Base-by-base conservation (phyloP, 2,888 invertebrate species). In the Philonicus albiceps region DNA sequence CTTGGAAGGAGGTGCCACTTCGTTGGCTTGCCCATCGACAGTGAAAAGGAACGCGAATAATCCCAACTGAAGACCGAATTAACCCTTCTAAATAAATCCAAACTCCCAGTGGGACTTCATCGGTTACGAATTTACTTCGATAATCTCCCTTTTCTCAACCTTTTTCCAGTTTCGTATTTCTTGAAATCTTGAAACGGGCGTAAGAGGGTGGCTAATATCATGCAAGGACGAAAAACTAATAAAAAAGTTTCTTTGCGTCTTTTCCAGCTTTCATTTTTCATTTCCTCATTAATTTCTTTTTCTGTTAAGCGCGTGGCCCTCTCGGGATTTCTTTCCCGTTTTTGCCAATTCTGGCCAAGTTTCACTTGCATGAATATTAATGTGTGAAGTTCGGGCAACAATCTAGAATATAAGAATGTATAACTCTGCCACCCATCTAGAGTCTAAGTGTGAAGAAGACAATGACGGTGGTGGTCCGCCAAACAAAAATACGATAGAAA, bases 291-390 rank as follows among this genome's bases (percentile, higher is more conserved):
- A 76, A 76, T 76, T 76, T 43, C 43, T 76, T 76, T 40, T 37
- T 76, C 37, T 76, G 34, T 76, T 76, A 76, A 76, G 37, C 40
- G 76, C 19, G 37, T 74, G n/a, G 34, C 74, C 37, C 74, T 74
- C 64, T 27, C 64, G 74, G 76, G 76, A 43, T 27, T 40, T 76
- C 40, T 40, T 76, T n/a, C 2, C 43, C 27, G 6, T n/a, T 76
- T 76, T 76, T 43, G 31, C 76, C 40, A 22, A 76, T 40, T 43
- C 76, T 40, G 11, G 22, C 31, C 19, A 76, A n/a, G 43, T 43
- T 76, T 76, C 76, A 76, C 37, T 43, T 76, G 76, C 76, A 76
- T 76, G 76, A 76, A 76, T 76, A 76, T 76, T 76, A 76, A 76
- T 76, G n/a, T 40, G 22, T 76, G 76, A 76, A 76, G 22, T 76